Evolutionary conservation across 2,113 vertebrate species (phyloP).

Genomic region (Tachysurus vachellii): DNA sequence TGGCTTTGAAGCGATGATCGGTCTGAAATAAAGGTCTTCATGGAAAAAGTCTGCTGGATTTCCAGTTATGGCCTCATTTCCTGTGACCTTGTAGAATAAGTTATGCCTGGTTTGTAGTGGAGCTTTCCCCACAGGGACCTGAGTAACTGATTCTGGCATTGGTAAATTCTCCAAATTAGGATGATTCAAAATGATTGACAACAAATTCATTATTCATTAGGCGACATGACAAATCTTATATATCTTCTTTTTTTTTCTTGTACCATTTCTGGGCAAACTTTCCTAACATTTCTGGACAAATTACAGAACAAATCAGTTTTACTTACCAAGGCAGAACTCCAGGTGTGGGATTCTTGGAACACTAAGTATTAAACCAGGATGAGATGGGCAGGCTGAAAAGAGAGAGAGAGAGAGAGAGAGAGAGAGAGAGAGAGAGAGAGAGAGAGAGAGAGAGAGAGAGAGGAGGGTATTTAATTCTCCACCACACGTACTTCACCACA

Average conservation of each 20-base stretch:
- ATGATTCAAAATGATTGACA: neutral
- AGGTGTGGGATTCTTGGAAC: slow-evolving; percentile 60
- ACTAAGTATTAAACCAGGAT: slow-evolving; percentile 57
- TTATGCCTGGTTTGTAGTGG: slow-evolving; percentile 22
- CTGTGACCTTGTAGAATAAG: slow-evolving; percentile 29
- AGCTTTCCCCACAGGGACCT: neutral
- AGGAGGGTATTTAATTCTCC: neutral
- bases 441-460: neutral
- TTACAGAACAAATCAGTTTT: slow-evolving; percentile 18
- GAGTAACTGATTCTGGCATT: neutral
- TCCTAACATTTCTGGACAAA: neutral
- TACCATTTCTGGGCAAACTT: neutral
- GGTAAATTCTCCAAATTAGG: neutral
- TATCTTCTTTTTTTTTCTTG: neutral
- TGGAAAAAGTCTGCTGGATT: slow-evolving; percentile 28
- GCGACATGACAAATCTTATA: neutral
- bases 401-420: neutral
- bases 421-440: neutral
- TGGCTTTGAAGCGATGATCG: slow-evolving; percentile 26
- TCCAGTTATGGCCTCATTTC: slow-evolving; percentile 40
- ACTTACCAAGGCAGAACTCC: slow-evolving; percentile 73
- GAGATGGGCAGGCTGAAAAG: slow-evolving; percentile 17
- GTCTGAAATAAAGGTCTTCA: slow-evolving; percentile 29
- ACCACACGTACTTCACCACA: neutral
- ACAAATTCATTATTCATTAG: neutral